Conservation (phyloP, 2,113 vertebrate genomes). For the Plecotus auritus region DNA sequence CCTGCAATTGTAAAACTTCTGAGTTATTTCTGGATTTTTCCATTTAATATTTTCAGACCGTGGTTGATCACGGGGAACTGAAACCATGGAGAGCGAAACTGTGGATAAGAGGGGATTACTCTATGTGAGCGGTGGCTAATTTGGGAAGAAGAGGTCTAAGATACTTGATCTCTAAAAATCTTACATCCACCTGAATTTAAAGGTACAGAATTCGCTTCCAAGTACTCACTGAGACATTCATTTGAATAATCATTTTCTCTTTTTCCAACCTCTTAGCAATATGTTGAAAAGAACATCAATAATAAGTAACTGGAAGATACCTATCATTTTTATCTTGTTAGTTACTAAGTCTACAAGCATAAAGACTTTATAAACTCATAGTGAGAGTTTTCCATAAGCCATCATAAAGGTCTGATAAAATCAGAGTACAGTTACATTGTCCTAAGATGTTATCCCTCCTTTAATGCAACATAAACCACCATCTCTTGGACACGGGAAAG, state of each 20-base stretch:
- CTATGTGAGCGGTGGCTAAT: background rate
- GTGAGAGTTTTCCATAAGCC: background rate
- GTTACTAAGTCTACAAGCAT: background rate
- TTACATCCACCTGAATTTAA: background rate
- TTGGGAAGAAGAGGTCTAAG: background rate
- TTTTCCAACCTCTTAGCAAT: background rate
- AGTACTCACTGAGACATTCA: background rate
- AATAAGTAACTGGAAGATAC: background rate
- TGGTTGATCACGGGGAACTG: background rate
- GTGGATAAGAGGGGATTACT: background rate
- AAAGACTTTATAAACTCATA: slow-evolving; percentile 9
- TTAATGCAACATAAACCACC: background rate
- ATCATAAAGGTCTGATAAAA: background rate
- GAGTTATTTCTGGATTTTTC: background rate
- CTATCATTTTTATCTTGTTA: background rate
- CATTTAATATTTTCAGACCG: background rate
- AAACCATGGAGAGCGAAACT: background rate
- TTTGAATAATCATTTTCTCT: background rate
- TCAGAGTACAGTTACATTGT: background rate
- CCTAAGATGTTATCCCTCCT: background rate
- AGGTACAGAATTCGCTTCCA: background rate
- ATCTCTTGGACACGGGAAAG: background rate
- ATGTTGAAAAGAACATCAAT: background rate
- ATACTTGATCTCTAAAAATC: background rate
- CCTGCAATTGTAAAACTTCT: background rate